Base-by-base conservation (phyloP, 2,888 invertebrate genomes). In the Drosophila longiperda region DNA sequence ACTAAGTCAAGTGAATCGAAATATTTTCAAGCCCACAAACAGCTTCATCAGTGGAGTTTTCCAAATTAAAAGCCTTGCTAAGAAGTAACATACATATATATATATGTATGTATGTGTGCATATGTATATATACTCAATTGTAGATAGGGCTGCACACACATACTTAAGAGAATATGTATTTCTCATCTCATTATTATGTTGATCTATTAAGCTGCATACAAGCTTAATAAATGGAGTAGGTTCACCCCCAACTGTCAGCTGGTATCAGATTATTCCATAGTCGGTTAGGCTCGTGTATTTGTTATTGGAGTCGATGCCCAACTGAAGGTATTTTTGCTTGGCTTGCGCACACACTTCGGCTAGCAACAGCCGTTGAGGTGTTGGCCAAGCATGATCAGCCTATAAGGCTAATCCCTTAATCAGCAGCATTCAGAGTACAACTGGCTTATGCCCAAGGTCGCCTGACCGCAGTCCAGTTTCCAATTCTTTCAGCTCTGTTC, bases 351-450 rank as follows among this genome's bases (percentile, higher is more conserved):
- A 76, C 85, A 79, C 85, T 74, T 87, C 78, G 67, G 17, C 54
- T 78, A 60, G 69, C 60, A 57, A 66, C 59, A 59, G 58, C 63
- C 59, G 65, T 58, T 66, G 33, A 69, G 52, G 20, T 32, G 29
- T 61, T 78, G 75, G 45, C 57, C 57, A 66, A 36, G 48, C 62
- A 29, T 29, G 66, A 34, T 80, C 61, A 66, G 67, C 82, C 4
- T 29, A 29, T 29, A 55, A 63, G 52, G 81, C 61, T 87, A 87
- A 87, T 89, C 90, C 89, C 81, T 90, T 89, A 86, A 89, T 89
- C 87, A 75, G 82, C 49, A 55, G 62, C 32, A 32, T 23, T 20
- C 12, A 26, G 23, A 17, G 40, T 68, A 66, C 63, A 83, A 78
- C 87, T 75, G 82, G 83, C 66, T 79, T 75, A 54, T 48, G 33